These are phyloP conservation scores for Shargacucullia verbasci DNA, from an alignment of 2,888 invertebrate genomes.

Conservation along the genomic window DNA sequence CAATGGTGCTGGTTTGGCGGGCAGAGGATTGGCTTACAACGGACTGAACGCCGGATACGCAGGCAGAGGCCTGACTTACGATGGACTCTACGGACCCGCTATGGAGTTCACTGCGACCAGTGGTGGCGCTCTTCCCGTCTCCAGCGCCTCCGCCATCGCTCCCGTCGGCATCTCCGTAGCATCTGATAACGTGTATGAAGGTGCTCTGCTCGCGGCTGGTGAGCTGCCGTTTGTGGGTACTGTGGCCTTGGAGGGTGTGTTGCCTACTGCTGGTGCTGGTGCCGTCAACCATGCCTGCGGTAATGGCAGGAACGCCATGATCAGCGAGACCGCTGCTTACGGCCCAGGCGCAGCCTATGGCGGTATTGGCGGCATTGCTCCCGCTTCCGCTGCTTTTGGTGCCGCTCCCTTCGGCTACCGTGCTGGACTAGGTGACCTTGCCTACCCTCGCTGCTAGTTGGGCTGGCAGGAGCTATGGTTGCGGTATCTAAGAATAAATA, in stretches of 20 bases:
- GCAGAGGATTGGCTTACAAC: conserved; percentile 1
- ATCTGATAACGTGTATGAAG: conserved; percentile 45
- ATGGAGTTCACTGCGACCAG: conserved; percentile 35
- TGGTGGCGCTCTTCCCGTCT: conserved; percentile 55
- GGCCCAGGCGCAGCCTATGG: conserved; percentile 1
- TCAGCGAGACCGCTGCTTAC: conserved; percentile 14
- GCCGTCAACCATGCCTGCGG: conserved; percentile 41
- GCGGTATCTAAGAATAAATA: not conserved
- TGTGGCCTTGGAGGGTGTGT: conserved; percentile 36
- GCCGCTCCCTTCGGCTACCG: not conserved
- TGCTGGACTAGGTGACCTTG: no score
- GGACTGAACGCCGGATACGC: conserved; percentile 2
- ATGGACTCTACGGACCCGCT: not conserved
- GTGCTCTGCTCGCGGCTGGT: conserved; percentile 24
- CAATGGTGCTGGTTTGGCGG: conserved; percentile 1
- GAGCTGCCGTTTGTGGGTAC: conserved; percentile 46
- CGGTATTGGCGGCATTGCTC: conserved; percentile 5
- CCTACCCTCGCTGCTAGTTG: not conserved
- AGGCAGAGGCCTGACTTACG: conserved; percentile 3
- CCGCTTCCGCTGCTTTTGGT: conserved; percentile 3
- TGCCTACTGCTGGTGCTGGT: conserved; percentile 40
- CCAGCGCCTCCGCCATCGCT: conserved; percentile 62
- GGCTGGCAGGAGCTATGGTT: conserved; percentile 13
- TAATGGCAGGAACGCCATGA: conserved; percentile 23
- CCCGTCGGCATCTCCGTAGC: conserved; percentile 64